Evolutionary conservation across 2,113 vertebrate species (phyloP).

Genomic region (Andinoacara biseriatus): DNA sequence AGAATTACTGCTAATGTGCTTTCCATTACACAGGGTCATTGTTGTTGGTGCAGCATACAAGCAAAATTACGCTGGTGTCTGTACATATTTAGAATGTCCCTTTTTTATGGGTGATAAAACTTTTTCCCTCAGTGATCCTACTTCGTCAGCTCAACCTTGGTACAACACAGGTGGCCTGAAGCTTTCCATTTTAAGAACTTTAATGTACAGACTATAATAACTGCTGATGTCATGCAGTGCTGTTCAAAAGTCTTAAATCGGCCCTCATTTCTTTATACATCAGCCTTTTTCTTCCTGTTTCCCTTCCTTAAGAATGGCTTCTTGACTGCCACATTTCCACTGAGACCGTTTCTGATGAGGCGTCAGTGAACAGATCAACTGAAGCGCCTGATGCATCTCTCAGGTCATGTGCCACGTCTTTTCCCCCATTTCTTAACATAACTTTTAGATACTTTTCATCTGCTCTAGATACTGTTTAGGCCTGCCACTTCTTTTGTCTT

Average conservation of each 20-base stretch:
- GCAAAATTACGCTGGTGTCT: neutral
- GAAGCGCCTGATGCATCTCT: too few relatives aligned
- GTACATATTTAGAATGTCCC: neutral
- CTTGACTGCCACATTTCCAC: too few relatives aligned
- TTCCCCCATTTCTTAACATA: too few relatives aligned
- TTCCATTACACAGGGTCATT: constrained; percentile 32
- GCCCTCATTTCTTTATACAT: neutral
- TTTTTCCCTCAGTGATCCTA: rapidly evolving
- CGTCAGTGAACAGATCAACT: too few relatives aligned
- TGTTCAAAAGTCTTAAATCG: neutral
- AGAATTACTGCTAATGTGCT: neutral
- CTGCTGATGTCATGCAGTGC: neutral
- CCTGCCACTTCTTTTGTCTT: neutral
- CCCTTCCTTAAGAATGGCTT: too few relatives aligned
- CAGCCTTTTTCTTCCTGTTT: too few relatives aligned
- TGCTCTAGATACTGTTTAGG: neutral
- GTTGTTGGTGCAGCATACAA: neutral
- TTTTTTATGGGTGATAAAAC: neutral
- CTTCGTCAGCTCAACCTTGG: neutral
- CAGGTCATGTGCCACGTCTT: too few relatives aligned
- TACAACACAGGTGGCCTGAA: neutral
- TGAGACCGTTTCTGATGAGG: too few relatives aligned
- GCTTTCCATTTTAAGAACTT: neutral
- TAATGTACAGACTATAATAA: neutral
- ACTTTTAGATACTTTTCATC: neutral